These are phyloP conservation scores for Microctenopoma lineatum DNA, from an alignment of 2,797 vertebrate species.

Conservation along the genomic window DNA sequence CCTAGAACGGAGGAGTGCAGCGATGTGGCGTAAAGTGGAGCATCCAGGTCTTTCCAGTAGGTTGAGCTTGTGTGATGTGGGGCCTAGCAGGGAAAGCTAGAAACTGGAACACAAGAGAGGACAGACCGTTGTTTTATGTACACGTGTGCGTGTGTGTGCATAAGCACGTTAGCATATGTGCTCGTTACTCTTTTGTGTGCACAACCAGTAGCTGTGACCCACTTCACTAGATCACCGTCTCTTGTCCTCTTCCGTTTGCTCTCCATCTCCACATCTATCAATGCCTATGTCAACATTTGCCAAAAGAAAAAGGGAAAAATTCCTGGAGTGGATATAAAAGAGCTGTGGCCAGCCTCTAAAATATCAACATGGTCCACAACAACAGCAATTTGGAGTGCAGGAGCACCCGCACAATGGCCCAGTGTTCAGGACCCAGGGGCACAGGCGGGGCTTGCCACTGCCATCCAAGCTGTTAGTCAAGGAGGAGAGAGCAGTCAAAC, in stretches of 20 bases:
- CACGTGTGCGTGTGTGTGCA: constrained; percentile 23
- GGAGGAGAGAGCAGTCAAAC: constrained; percentile 64
- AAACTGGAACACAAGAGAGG: constrained; percentile 53
- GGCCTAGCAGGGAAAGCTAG: constrained; percentile 62
- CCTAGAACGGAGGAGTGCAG: constrained; percentile 27
- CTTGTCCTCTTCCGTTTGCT: constrained; percentile 35
- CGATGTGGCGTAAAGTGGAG: constrained; percentile 31
- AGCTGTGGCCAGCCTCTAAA: constrained; percentile 72
- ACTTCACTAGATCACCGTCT: constrained; percentile 62
- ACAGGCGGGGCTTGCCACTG: constrained; percentile 68
- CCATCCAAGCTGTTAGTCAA: constrained; percentile 71
- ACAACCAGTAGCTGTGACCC: constrained; percentile 60
- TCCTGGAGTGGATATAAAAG: constrained; percentile 61
- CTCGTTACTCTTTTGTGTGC: constrained; percentile 58
- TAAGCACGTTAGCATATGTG: constrained; percentile 60
- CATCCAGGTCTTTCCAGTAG: constrained; percentile 54
- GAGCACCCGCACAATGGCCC: constrained; percentile 74
- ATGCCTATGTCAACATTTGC: constrained; percentile 56
- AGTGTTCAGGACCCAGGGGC: constrained; percentile 73
- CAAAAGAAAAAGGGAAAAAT: constrained; percentile 48
- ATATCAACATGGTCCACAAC: constrained; percentile 77
- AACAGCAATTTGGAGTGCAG: constrained; percentile 73
- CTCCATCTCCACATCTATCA: constrained; percentile 45
- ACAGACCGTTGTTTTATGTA: constrained; percentile 44
- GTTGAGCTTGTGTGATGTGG: constrained; percentile 60